Base-by-base conservation (phyloP, 2,113 vertebrate species). In the Scophthalmus maximus region DNA sequence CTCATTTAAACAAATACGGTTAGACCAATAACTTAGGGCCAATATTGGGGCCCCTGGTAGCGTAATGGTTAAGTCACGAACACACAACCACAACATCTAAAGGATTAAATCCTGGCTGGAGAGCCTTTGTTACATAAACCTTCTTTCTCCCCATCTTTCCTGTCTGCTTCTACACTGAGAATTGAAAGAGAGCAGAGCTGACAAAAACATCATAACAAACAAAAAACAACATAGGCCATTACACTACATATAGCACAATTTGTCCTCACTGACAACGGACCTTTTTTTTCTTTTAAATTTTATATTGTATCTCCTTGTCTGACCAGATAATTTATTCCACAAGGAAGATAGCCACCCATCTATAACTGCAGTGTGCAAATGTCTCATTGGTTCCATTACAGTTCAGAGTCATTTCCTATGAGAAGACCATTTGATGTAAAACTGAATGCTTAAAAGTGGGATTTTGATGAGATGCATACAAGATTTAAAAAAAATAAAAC, bases 1-100 rank as follows among this genome's bases (percentile, higher is more conserved):
- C 50, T 65, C 57, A 42, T 38, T 51, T 30, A 64, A 73, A 56
- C 47, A 76, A 58, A 67, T 49, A 50, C 5, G n/a, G 29, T 66
- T 36, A n/a, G 34, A 26, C 26, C 30, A 49, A 63, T 42, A 64
- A 49, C 29, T 9, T 55, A 2, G 29, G 50, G 50, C 38, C 68
- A 77, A 52, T 52, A 42, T 30, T 12, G 34, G 17, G 40, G 27
- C 30, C 11, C 30, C 15, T 2, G 3, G 25, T 10, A 11, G 58
- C 5, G 8, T 12, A 42, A 60, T 30, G 26, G n/a, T 63, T 22
- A 47, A 32, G 1, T 5, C 20, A 8, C 11, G 47, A 4, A 30
- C 27, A 46, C 42, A 22, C 20, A 26, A 27, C 15, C 38, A 26
- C 23, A 49, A 10, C 26, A 30, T 20, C 40, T 30, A 27, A 17